A percentile compares a stretch with the other conserved stretches of the same genome.
phyloP scores from a whole-genome alignment of 2,888 invertebrate species.

The Orthosia cruda region DNA sequence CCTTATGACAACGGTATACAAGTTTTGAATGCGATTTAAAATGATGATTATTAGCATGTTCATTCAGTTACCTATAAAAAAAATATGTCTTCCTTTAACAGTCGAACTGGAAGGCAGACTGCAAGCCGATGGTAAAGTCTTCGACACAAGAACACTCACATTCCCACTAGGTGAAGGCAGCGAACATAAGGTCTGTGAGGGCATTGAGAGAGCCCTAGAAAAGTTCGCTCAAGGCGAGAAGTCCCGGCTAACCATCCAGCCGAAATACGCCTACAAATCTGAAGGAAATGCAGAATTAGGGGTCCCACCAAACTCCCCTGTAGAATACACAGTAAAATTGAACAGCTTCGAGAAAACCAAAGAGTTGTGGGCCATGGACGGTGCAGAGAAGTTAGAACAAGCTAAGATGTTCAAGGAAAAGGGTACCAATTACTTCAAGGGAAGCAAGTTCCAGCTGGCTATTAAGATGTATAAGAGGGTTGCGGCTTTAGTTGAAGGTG shows the following conservation, averaged over 20 bases:
- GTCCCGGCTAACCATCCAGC: conserved; percentile 94
- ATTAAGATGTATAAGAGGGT: conserved; percentile 97
- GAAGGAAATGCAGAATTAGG: conserved; percentile 93
- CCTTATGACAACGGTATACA: not conserved
- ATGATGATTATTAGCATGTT: not conserved
- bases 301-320: conserved; percentile 95
- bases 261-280: conserved; percentile 96
- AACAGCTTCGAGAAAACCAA: conserved; percentile 96
- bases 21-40: too few relatives aligned
- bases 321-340: conserved; percentile 96
- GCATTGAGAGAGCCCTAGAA: conserved; percentile 95
- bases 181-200: conserved; percentile 94
- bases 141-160: conserved; percentile 96
- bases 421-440: conserved; percentile 97
- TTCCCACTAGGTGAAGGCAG: conserved; percentile 97
- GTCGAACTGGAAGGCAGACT: conserved; percentile 93
- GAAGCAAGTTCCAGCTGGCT: conserved; percentile 95
- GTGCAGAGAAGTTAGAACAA: conserved; percentile 95
- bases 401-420: conserved; percentile 97
- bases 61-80: not conserved
- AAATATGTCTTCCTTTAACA: conserved; percentile 75
- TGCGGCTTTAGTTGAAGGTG: conserved; percentile 92
- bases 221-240: conserved; percentile 96
- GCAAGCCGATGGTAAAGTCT: conserved; percentile 93
- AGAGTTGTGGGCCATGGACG: conserved; percentile 96